Evolutionary conservation across 2,113 vertebrate genomes (phyloP).

Genomic region (Desmodus rotundus): DNA sequence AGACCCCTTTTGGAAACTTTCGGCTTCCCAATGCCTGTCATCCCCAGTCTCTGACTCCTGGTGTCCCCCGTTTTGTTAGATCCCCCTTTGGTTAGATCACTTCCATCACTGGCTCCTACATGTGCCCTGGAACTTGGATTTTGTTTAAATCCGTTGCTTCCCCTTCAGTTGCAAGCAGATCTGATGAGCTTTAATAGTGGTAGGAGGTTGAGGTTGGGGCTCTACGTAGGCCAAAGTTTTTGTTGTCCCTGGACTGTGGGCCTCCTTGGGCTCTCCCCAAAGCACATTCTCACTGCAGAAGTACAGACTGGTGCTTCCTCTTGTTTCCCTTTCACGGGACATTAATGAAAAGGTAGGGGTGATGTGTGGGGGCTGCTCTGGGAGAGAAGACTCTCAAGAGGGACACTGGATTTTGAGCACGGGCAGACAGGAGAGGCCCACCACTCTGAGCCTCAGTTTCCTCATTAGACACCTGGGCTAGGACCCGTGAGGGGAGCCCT

Average conservation of each 20-base stretch:
- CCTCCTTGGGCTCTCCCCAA: rapidly evolving
- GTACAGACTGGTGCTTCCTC: not conserved
- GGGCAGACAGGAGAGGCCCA: not conserved
- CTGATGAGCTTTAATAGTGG: rapidly evolving
- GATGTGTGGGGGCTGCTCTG: rapidly evolving
- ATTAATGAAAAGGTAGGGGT: not conserved
- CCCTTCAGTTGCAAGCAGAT: not conserved
- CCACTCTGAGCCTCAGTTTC: not conserved
- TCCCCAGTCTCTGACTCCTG: rapidly evolving
- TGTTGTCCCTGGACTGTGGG: not conserved
- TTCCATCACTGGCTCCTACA: not conserved
- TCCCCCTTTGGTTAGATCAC: too few relatives aligned
- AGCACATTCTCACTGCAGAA: not conserved
- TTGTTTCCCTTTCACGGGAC: not conserved
- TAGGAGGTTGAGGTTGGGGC: rapidly evolving
- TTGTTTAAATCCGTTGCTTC: not conserved
- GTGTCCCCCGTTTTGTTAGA: rapidly evolving
- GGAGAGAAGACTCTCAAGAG: not conserved
- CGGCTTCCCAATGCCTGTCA: not conserved
- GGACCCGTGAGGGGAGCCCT: not conserved
- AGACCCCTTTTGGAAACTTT: not conserved
- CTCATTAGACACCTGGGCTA: not conserved
- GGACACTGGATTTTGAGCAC: rapidly evolving
- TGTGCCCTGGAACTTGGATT: rapidly evolving
- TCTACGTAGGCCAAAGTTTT: rapidly evolving